Conservation (phyloP, 2,113 vertebrate species). For the Prolemur simus region DNA sequence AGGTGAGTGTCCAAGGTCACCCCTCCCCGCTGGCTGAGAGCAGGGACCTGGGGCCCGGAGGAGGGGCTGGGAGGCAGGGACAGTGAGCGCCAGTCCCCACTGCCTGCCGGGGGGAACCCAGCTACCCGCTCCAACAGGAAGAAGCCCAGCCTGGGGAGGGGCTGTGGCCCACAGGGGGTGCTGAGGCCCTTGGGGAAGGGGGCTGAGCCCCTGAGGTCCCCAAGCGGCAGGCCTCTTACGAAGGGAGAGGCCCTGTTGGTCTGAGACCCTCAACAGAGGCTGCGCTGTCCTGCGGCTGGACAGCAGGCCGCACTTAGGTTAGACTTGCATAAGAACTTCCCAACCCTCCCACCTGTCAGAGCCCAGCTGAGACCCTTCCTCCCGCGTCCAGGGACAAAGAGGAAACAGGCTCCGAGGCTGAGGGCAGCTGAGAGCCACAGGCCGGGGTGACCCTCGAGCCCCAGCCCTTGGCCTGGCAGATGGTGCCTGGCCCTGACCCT, state of each 20-base stretch:
- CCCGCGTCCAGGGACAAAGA: background rate
- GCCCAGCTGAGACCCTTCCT: background rate
- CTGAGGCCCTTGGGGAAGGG: background rate
- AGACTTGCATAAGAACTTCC: background rate
- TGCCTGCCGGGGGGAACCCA: background rate
- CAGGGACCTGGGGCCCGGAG: fast-evolving
- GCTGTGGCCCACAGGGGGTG: background rate
- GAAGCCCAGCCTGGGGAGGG: background rate
- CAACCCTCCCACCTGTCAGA: background rate
- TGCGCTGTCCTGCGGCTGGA: no score
- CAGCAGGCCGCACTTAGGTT: background rate
- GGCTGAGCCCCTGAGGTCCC: background rate
- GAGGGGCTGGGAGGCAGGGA: background rate
- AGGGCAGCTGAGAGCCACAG: background rate
- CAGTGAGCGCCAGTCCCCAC: background rate
- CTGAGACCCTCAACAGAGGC: background rate
- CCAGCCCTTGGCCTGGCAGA: background rate
- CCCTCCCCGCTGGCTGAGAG: background rate
- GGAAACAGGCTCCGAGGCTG: background rate
- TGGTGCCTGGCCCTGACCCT: background rate
- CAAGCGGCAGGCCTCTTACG: background rate
- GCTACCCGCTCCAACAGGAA: background rate
- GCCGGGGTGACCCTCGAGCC: background rate
- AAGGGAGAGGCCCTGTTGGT: background rate
- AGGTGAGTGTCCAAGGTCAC: conserved; percentile 80